Evolutionary conservation across 2,797 vertebrate species (phyloP).

Genomic region (Coreius guichenoti): DNA sequence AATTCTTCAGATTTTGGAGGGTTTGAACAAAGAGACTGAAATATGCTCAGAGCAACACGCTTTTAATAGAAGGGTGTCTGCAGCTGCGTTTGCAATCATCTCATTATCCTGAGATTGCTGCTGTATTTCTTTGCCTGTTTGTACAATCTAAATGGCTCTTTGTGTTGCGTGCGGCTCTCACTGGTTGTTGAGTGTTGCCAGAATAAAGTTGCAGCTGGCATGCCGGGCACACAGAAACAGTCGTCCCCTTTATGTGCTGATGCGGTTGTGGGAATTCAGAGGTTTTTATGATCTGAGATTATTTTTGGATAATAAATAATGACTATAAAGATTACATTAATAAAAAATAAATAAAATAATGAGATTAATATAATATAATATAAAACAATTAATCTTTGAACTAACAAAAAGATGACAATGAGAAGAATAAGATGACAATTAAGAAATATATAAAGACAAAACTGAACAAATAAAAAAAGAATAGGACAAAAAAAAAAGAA

Average conservation of each 20-base stretch:
- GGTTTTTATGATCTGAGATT: constrained; percentile 10
- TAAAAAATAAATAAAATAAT: not conserved
- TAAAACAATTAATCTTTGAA: not conserved
- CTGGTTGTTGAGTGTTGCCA: constrained; percentile 52
- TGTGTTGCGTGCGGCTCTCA: constrained; percentile 42
- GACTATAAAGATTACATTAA: not conserved
- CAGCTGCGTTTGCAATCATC: constrained; percentile 66
- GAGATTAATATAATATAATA: not conserved
- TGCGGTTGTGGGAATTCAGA: constrained; percentile 48
- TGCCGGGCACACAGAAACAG: constrained; percentile 57
- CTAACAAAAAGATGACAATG: no score
- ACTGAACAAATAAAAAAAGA: no score
- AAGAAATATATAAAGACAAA: no score
- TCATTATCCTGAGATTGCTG: constrained; percentile 58
- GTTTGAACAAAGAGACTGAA: constrained; percentile 63
- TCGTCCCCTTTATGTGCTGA: constrained; percentile 60
- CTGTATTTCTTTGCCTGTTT: constrained; percentile 55
- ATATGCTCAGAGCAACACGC: constrained; percentile 63
- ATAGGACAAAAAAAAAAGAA: no score
- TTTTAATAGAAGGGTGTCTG: constrained; percentile 70
- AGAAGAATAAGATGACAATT: no score
- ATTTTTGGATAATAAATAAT: not conserved
- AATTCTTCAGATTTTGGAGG: constrained; percentile 65
- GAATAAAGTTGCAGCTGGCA: constrained; percentile 65
- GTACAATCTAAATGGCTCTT: constrained; percentile 54